Evolutionary conservation across 2,113 vertebrate genomes (phyloP).

Genomic region (Entomyzon cyanotis): DNA sequence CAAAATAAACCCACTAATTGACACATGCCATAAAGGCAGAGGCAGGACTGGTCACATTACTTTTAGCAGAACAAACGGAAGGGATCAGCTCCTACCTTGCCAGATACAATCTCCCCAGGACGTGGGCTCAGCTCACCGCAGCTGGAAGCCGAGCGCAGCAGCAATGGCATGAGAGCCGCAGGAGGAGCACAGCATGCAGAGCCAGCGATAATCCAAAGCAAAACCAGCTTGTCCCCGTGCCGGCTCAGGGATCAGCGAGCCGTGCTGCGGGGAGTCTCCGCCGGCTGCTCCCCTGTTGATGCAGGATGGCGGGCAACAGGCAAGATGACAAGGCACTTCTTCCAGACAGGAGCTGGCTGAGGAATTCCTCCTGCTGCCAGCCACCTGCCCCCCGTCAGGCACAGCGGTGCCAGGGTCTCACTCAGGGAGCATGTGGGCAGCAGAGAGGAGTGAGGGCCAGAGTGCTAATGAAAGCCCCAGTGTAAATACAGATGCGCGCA

Average conservation of each 20-base stretch:
- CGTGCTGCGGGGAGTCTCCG: neutral
- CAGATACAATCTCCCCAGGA: neutral
- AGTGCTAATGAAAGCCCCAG: neutral
- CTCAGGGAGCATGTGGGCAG: neutral
- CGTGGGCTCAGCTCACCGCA: neutral
- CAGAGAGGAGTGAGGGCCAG: neutral
- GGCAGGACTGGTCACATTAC: neutral
- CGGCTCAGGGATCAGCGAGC: neutral
- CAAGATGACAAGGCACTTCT: slow-evolving; percentile 24
- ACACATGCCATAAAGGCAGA: neutral
- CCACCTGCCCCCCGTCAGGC: neutral
- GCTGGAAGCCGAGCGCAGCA: neutral
- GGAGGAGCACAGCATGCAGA: neutral
- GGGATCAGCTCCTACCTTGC: slow-evolving; percentile 36
- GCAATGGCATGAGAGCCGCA: neutral
- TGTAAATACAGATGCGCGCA: slow-evolving; percentile 26
- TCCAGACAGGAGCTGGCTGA: neutral
- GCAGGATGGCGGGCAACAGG: neutral
- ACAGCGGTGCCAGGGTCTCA: neutral
- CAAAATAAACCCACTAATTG: neutral
- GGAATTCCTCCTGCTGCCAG: neutral
- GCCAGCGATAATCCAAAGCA: slow-evolving; percentile 4
- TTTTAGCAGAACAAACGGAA: neutral
- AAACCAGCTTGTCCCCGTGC: neutral
- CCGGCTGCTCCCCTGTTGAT: neutral